Base-by-base conservation (phyloP, 2,888 invertebrate species). In the Meliscaeva auricollis region DNA sequence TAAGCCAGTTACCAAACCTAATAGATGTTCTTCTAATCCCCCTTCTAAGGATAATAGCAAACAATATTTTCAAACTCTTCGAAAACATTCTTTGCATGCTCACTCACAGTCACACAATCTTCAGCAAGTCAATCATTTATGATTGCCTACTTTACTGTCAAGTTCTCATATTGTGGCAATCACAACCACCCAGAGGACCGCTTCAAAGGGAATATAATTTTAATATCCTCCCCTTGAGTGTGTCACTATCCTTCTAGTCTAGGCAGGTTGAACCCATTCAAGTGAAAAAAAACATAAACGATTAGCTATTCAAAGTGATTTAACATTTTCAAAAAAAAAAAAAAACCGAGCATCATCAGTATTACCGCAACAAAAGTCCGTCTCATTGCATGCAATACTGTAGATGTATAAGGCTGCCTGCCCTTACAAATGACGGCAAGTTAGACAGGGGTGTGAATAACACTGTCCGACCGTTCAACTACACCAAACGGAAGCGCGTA, bases 121-220 rank as follows among this genome's bases (percentile, higher is more conserved):
- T 50, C 35, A 9, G 46, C 52, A 35, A 81, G 72, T 81, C 81
- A 81, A 81, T 85, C 76, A 79, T 79, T 70, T 75, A 70, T 70
- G 79, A 81, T 73, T 85, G 85, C 66, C 69, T 70, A 41, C 26
- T 70, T 70, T 48, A 62, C 87, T 74, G 46, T 66, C 82, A 87
- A 87, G 88, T 88, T 89, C 87, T 83, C 91, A 89, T 90, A 90
- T 90, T 91, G 89, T 88, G 87, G 87, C 89, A 88, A 89, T 91
- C 90, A 89, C 91, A 89, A 84, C 64, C 35, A 56, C 15, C 17
- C 15, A 17, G n/a, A n/a, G 0, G 15, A 17, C 38, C 77, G 22
- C 48, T 72, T 64, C 38, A 66, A 50, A 64, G 87, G 80, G 30
- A 80, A 52, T 70, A 87, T 72, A 85, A 35, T 20, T 20, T 38